These are phyloP conservation scores for Acrossocheilus fasciatus DNA, from an alignment of 2,797 vertebrate species.

Conservation along the genomic window DNA sequence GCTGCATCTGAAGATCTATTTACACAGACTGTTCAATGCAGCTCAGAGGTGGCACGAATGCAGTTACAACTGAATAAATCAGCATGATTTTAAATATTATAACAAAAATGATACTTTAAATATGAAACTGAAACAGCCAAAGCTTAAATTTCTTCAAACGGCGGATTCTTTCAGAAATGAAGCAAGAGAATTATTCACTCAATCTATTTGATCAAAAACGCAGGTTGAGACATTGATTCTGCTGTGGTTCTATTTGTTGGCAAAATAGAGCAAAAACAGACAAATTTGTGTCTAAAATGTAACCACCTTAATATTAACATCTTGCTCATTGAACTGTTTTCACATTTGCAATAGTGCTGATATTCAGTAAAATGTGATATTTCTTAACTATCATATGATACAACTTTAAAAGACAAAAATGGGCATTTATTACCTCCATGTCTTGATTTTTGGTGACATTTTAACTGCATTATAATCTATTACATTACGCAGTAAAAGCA, in stretches of 20 bases:
- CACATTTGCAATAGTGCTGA: not conserved
- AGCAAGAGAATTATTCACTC: not conserved
- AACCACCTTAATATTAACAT: not conserved
- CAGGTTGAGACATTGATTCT: not conserved
- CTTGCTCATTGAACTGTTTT: not conserved
- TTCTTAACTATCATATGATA: not conserved
- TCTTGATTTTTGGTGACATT: not conserved
- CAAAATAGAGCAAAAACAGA: not conserved
- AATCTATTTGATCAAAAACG: not conserved
- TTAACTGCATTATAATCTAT: not conserved
- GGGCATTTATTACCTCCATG: not conserved
- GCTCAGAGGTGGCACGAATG: not conserved
- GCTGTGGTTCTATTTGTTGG: not conserved
- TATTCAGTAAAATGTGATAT: not conserved
- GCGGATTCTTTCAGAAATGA: not conserved
- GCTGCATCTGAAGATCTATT: not conserved
- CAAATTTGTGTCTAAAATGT: not conserved
- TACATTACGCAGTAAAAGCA: not conserved
- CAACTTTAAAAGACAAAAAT: not conserved
- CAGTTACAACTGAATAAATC: not conserved
- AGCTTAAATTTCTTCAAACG: not conserved
- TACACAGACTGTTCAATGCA: not conserved
- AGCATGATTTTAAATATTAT: not conserved
- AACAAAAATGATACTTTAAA: not conserved
- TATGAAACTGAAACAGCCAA: not conserved